A percentile compares a stretch with the other conserved stretches of the same genome.
These are phyloP conservation scores for Sebastolobus altivelis DNA, from an alignment of 2,797 vertebrate genomes.

Conservation along the genomic window DNA sequence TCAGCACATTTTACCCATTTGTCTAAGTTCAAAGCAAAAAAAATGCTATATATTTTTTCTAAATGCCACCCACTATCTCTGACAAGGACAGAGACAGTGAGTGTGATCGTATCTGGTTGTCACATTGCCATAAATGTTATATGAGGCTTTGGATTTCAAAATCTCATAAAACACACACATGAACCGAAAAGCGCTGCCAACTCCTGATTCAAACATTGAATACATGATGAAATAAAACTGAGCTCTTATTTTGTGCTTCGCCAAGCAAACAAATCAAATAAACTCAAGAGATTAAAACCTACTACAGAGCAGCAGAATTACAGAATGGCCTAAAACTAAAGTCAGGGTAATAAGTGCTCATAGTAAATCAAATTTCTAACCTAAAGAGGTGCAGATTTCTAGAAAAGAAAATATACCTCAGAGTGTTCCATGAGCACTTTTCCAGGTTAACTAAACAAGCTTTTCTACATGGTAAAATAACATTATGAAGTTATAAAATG, in stretches of 20 bases:
- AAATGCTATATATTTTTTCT: neutral
- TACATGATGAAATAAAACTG: conserved; percentile 19
- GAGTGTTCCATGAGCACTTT: conserved; percentile 19
- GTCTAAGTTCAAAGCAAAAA: conserved; percentile 25
- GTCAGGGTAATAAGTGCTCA: conserved; percentile 1
- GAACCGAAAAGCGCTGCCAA: neutral
- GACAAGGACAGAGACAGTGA: conserved; percentile 13
- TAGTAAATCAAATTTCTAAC: conserved; percentile 10
- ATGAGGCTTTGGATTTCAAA: conserved; percentile 22
- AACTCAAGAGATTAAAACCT: conserved; percentile 21
- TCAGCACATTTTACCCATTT: conserved; percentile 7
- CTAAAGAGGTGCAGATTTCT: conserved; percentile 1
- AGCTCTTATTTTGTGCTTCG: neutral
- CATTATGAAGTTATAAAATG: conserved; percentile 79
- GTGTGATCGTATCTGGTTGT: conserved; percentile 40
- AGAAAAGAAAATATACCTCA: neutral
- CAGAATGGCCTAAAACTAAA: conserved; percentile 16
- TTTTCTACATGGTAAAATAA: conserved; percentile 60
- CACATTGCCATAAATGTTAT: conserved; percentile 24
- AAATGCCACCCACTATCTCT: conserved; percentile 32
- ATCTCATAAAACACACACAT: conserved; percentile 20
- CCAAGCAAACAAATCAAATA: conserved; percentile 36
- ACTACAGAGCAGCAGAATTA: neutral
- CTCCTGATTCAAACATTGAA: conserved; percentile 23
- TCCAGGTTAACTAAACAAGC: conserved; percentile 57